Evolutionary conservation across 1,140 invertebrate species (phyloP).

Genomic region (Orius insidiosus): DNA sequence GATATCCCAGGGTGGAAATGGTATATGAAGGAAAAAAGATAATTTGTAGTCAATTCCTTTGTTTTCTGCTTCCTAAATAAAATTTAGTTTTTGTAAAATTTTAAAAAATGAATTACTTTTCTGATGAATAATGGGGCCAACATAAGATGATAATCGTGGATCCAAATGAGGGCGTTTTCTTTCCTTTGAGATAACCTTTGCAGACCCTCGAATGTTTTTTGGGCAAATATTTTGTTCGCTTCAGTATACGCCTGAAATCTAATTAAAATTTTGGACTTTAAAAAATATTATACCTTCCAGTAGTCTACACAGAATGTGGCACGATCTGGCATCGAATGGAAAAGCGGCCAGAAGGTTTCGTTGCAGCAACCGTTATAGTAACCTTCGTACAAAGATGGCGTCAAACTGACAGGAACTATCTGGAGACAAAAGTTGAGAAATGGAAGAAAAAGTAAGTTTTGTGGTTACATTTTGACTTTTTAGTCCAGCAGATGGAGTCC

Average conservation of each 20-base stretch:
- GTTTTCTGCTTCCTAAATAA: conserved; percentile 43
- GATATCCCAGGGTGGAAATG: conserved; percentile 84
- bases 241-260: conserved; percentile 44
- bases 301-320: conserved; percentile 60
- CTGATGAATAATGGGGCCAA: conserved; percentile 74
- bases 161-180: conserved; percentile 61
- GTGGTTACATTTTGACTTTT: conserved; percentile 65
- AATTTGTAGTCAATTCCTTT: conserved; percentile 59
- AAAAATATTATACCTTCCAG: conserved; percentile 37
- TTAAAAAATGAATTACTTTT: conserved; percentile 30
- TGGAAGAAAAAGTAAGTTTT: no score
- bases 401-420: conserved; percentile 63
- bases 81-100: conserved; percentile 2
- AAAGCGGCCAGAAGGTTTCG: conserved; percentile 78
- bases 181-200: conserved; percentile 35
- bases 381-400: conserved; percentile 54
- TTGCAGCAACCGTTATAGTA: conserved; percentile 89
- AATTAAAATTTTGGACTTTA: not conserved
- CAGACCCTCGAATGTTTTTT: conserved; percentile 55
- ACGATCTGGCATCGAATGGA: conserved; percentile 74
- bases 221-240: conserved; percentile 67
- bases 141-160: conserved; percentile 86
- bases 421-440: conserved; percentile 23
- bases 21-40: conserved; percentile 83
- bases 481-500: conserved; percentile 66